Evolutionary conservation across 2,797 vertebrate species (phyloP).

Genomic region (Pseudochromis fuscus): DNA sequence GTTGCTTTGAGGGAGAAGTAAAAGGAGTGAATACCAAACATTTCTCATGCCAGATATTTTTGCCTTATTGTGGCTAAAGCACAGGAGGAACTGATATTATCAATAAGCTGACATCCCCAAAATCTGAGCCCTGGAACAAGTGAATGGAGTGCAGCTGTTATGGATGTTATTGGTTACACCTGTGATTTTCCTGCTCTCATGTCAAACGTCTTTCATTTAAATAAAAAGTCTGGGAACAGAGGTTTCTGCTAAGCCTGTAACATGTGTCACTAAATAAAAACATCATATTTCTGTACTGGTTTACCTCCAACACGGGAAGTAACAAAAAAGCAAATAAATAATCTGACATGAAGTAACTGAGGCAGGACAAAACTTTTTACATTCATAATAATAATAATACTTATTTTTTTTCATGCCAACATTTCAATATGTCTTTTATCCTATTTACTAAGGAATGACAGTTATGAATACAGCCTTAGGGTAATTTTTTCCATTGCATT

Average conservation of each 20-base stretch:
- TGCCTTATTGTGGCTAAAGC: conserved; percentile 8
- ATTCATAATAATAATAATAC: background rate
- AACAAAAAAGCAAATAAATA: background rate
- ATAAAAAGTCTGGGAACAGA: background rate
- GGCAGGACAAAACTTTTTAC: background rate
- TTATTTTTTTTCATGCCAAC: background rate
- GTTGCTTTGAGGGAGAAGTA: background rate
- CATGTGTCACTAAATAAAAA: background rate
- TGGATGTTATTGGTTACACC: background rate
- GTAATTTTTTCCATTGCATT: background rate
- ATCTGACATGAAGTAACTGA: background rate
- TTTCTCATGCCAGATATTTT: background rate
- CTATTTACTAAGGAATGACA: background rate
- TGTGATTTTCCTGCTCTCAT: background rate
- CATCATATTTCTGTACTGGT: background rate
- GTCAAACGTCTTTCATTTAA: background rate
- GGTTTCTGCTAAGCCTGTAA: background rate
- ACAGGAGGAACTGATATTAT: conserved; percentile 9
- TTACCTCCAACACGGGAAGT: background rate
- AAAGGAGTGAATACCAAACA: no score
- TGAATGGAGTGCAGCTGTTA: background rate
- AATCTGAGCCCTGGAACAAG: background rate
- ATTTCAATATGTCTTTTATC: background rate
- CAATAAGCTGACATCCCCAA: background rate
- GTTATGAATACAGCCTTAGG: background rate